Conservation (phyloP, 2,113 vertebrate genomes). For the Rhinopithecus roxellana region DNA sequence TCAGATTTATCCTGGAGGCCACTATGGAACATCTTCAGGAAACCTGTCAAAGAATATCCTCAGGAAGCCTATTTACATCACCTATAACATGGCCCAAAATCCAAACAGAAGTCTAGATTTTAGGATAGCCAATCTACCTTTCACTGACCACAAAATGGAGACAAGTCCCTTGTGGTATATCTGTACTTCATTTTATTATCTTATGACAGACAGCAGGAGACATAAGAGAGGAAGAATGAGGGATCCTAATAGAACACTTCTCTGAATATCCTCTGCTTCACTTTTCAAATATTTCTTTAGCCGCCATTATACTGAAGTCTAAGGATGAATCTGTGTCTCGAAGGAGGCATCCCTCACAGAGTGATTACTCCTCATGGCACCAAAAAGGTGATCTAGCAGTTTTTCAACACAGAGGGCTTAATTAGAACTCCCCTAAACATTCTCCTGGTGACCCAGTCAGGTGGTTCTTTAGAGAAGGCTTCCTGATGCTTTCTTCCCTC, state of each 20-base stretch:
- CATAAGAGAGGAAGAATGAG: background rate
- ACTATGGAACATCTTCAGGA: background rate
- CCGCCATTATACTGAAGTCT: background rate
- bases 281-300: background rate
- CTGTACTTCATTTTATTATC: background rate
- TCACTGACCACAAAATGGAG: background rate
- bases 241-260: background rate
- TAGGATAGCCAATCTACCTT: background rate
- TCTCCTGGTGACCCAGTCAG: background rate
- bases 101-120: background rate
- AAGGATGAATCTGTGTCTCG: background rate
- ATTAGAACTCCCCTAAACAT: background rate
- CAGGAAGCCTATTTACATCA: background rate
- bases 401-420: background rate
- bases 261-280: background rate
- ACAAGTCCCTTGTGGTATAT: background rate
- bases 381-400: background rate
- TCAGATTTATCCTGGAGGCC: background rate
- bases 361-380: no score
- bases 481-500: background rate
- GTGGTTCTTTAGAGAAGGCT: background rate
- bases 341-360: no score
- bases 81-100: background rate
- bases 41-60: background rate
- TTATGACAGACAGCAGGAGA: background rate